Evolutionary conservation across 2,888 invertebrate species (phyloP), one percentile per base, ranked within the genome.

Genomic region (Luperina testacea): DNA sequence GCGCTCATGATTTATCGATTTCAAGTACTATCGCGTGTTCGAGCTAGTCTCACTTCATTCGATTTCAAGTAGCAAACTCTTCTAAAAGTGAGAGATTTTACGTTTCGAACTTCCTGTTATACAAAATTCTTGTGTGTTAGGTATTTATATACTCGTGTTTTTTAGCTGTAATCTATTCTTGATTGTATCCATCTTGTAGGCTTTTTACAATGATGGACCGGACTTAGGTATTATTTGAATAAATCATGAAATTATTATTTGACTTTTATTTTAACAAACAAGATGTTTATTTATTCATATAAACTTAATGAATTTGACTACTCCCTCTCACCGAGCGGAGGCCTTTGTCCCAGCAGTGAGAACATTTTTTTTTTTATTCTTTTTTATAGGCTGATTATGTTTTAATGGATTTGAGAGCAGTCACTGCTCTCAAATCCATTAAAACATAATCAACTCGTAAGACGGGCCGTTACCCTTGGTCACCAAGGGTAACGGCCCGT

Each of bases 151-250:
- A 82, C 48, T 74, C 45, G 75, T 84, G 68, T 85, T 87, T 87
- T 71, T 84, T 84, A 84, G 68, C 61, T 85, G 72, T 85, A 82
- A 61, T 32, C 38, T 80, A 78, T 78, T 82, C 38, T 80, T 67
- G 71, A 27, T 72, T 72, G 61, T 57, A 70, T 27, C 42, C 70
- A 72, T 78, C 61, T 78, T 80, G 68, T 87, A 72, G 72, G 68
- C 17, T 15, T n/a, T 88, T 87, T 87, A 65, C 51, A 67, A 69
- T 81, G 68, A 83, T 72, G 64, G 82, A 67, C 38, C 4, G 69
- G 57, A 73, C 85, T 84, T 87, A 83, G 84, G 77, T 86, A 80
- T 77, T 78, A 78, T 84, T 83, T 87, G 57, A 88, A 83, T 87
- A 88, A 88, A 88, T 84, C 75, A 85, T 79, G 75, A 61, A 73